A percentile compares a stretch with the other conserved stretches of the same genome.
Evolutionary conservation across 2,113 vertebrate genomes (phyloP).

Genomic region (Malurus elegans): DNA sequence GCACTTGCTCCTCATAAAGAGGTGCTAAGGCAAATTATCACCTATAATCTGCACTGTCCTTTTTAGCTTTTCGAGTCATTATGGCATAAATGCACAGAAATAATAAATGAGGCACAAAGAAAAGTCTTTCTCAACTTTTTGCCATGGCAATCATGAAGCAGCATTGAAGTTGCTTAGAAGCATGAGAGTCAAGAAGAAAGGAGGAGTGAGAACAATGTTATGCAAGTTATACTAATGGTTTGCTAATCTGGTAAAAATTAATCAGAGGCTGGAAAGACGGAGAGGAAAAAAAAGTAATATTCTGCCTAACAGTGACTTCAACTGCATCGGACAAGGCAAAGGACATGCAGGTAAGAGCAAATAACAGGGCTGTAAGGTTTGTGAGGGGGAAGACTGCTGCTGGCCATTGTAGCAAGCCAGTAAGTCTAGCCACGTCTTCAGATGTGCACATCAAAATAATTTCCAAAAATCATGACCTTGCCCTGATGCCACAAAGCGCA

Average conservation of each 20-base stretch:
- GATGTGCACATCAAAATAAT: neutral
- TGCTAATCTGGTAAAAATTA: conserved; percentile 10
- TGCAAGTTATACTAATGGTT: neutral
- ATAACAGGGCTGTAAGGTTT: neutral
- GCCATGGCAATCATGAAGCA: accelerated
- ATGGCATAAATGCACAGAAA: neutral
- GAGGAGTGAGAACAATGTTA: neutral
- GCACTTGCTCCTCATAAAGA: neutral
- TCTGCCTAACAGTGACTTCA: neutral
- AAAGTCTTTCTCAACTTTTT: neutral
- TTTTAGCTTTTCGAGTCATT: neutral
- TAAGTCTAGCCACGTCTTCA: neutral
- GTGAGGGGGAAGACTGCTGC: neutral
- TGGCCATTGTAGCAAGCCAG: neutral
- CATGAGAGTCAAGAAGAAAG: neutral
- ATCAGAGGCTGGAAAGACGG: neutral
- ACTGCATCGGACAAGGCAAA: neutral
- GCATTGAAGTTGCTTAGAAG: neutral
- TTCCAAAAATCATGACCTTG: neutral
- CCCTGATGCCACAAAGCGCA: neutral
- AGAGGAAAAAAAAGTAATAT: neutral
- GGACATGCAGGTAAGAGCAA: neutral
- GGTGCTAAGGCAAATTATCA: neutral
- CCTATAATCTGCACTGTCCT: neutral
- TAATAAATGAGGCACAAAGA: neutral